These are phyloP conservation scores for Lates japonicus DNA, from an alignment of 2,797 vertebrate genomes.

Conservation along the genomic window DNA sequence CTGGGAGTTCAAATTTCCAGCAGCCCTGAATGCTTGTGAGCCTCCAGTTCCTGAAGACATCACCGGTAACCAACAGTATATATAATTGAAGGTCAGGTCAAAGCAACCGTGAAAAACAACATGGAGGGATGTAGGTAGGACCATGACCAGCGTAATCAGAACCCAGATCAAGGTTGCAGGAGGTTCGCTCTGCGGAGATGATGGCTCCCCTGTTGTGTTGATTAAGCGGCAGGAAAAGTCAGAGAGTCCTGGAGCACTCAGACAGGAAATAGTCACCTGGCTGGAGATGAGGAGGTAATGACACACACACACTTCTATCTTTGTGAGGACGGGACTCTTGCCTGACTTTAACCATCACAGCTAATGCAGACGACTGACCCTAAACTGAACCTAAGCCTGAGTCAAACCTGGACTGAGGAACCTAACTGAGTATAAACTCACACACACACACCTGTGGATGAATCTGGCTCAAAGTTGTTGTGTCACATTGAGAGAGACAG, in stretches of 20 bases:
- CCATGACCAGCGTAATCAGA: slow-evolving; percentile 41
- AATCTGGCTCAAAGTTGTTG: slow-evolving; percentile 35
- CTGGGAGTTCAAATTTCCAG: background rate
- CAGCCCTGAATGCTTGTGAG: slow-evolving; percentile 29
- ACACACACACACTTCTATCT: background rate
- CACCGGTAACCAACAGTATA: background rate
- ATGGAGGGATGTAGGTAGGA: slow-evolving; percentile 47
- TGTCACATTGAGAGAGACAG: slow-evolving; percentile 52
- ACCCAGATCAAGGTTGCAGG: slow-evolving; percentile 34
- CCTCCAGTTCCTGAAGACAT: background rate
- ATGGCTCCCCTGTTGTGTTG: slow-evolving; percentile 28
- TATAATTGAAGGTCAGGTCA: slow-evolving; percentile 34
- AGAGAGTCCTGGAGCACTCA: slow-evolving; percentile 39
- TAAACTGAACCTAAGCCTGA: background rate
- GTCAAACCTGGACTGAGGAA: too few relatives aligned
- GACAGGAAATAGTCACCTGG: slow-evolving; percentile 51
- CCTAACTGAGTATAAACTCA: background rate
- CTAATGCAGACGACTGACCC: background rate
- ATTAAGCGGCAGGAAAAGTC: slow-evolving; percentile 25
- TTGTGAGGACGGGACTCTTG: background rate
- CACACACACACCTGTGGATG: slow-evolving; percentile 33
- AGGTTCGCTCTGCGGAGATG: slow-evolving; percentile 43
- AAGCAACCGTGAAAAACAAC: background rate
- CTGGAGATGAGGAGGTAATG: slow-evolving; percentile 34
- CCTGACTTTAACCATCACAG: background rate